phyloP scores from a whole-genome alignment of 2,113 vertebrate genomes.

The Tringa solitaria region DNA sequence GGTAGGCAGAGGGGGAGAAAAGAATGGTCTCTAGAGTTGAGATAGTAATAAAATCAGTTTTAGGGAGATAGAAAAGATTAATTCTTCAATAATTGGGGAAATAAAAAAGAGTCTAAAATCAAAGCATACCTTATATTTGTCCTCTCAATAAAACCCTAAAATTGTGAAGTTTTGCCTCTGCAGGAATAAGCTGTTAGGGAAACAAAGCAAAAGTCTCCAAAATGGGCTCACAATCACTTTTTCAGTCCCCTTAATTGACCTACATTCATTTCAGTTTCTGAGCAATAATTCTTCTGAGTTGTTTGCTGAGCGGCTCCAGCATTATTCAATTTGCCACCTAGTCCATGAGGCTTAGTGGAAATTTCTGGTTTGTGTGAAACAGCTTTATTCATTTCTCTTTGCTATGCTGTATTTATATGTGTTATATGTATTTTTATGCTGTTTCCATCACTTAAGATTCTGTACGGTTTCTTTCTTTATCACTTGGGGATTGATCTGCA shows the following conservation, averaged over 20 bases:
- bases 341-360: neutral
- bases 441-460: neutral
- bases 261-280: neutral
- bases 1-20: neutral
- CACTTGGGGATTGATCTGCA: neutral
- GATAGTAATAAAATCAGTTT: neutral
- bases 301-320: neutral
- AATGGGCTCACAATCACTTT: neutral
- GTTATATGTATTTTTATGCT: neutral
- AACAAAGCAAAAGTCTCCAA: neutral
- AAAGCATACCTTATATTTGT: neutral
- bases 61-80: neutral
- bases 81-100: neutral
- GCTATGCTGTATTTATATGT: neutral
- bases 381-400: neutral
- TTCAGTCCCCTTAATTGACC: neutral
- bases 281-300: constrained; percentile 8
- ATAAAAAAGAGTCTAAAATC: neutral
- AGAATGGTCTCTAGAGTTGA: neutral
- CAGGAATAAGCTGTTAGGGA: neutral
- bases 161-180: neutral
- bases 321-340: neutral
- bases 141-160: neutral
- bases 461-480: neutral
- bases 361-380: neutral